Evolutionary conservation across 1,140 invertebrate genomes (phyloP), one percentile per base, ranked within the genome.

Genomic region (Halictus rubicundus): DNA sequence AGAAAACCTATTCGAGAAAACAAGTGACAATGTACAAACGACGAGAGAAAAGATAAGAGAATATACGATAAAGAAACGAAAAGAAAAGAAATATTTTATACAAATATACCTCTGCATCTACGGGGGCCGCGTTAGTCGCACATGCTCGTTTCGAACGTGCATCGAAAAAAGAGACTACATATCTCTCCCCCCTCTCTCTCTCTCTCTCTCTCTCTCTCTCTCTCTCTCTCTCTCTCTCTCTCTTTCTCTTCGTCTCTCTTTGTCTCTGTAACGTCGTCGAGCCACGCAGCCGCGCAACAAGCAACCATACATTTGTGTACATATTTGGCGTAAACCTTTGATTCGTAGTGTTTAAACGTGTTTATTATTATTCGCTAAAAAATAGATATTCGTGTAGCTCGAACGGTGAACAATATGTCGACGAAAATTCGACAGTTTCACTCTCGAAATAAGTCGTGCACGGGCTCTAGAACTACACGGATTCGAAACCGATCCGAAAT

Each of bases 251-350:
- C 0, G 14, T 54, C 16, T 12, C 10, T 46, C 42, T 46, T 14
- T 46, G 10, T 46, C 14, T 46, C 42, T 46, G 10, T 52, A 61
- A 86, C 49, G 66, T 74, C 74, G 49, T 81, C 54, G 63, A 59
- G 59, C 76, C 52, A 75, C 68, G 69, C 65, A 82, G 65, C 64
- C 61, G 49, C 78, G 25, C 46, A 63, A 23, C 57, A 78, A 81
- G 57, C 61, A 72, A 87, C 78, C 70, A 42, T 87, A 87, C 68
- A 72, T 80, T 72, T 78, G 65, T 83, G 77, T 82, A 68, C 74
- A 86, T 87, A 88, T 88, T 88, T 88, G 87, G 87, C 86, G 81
- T 88, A 82, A 80, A 78, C 76, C 81, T 88, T 88, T 88, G 87
- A 88, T 88, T 88, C 80, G 71, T 82, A 88, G 70, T 86, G 61